These are phyloP conservation scores for mouse (Mus musculus) DNA, from an alignment of 2,113 vertebrate genomes.

Conservation along the genomic window GRCm39 chrX:18063001-18063500, in stretches of 20 bases:
- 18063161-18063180: not conserved
- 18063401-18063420: not conserved
- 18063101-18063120: not conserved
- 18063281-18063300: not conserved
- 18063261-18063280: not conserved
- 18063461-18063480: not conserved
- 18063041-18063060: not conserved
- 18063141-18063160: not conserved
- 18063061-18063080: not conserved
- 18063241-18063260: not conserved
- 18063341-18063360: not conserved
- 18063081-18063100: not conserved
- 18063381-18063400: constrained; percentile 2
- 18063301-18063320: not conserved
- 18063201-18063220: not conserved
- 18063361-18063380: not conserved
- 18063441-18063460: not conserved
- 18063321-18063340: not conserved
- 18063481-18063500: not conserved
- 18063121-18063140: not conserved
- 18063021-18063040: not conserved
- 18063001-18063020: not conserved
- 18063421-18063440: not conserved
- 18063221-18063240: not conserved
- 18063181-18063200: not conserved